phyloP scores from a whole-genome alignment of 2,113 vertebrate genomes.

The Podarcis muralis region DNA sequence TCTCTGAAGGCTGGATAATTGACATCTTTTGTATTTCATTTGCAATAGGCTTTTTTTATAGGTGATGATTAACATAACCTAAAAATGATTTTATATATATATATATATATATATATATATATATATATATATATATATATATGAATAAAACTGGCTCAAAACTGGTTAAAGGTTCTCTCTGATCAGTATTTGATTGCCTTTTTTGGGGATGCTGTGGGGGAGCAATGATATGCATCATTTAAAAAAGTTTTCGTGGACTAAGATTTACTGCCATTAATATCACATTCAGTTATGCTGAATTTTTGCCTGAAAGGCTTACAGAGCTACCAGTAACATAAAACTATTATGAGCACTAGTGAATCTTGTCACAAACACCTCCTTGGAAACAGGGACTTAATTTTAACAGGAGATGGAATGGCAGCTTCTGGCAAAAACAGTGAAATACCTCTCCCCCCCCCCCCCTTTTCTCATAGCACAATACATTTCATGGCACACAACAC shows the following conservation, averaged over 20 bases:
- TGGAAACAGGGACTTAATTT: constrained; percentile 44
- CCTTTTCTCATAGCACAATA: neutral
- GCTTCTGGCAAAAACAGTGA: constrained; percentile 4
- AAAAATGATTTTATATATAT: constrained; percentile 18
- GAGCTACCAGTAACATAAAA: constrained; percentile 41
- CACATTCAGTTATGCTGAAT: constrained; percentile 49
- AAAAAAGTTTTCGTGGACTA: constrained; percentile 22
- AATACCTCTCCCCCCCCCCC: constrained; percentile 17
- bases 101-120: no score
- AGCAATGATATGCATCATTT: constrained; percentile 47
- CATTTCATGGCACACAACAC: constrained; percentile 38
- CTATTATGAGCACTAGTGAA: constrained; percentile 15
- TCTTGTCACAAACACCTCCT: constrained; percentile 39
- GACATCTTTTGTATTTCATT: constrained; percentile 69
- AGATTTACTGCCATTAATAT: constrained; percentile 61
- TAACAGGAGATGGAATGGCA: constrained; percentile 29
- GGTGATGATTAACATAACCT: constrained; percentile 47
- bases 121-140: no score
- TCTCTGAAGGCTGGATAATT: constrained; percentile 64
- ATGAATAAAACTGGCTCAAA: constrained; percentile 5
- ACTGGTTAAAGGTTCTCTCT: constrained; percentile 54
- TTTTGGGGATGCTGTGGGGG: neutral
- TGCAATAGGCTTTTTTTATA: constrained; percentile 64
- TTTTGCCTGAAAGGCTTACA: constrained; percentile 43
- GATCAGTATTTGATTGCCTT: constrained; percentile 57